Conservation (phyloP, 2,113 vertebrate species). For the Stegastes partitus region DNA sequence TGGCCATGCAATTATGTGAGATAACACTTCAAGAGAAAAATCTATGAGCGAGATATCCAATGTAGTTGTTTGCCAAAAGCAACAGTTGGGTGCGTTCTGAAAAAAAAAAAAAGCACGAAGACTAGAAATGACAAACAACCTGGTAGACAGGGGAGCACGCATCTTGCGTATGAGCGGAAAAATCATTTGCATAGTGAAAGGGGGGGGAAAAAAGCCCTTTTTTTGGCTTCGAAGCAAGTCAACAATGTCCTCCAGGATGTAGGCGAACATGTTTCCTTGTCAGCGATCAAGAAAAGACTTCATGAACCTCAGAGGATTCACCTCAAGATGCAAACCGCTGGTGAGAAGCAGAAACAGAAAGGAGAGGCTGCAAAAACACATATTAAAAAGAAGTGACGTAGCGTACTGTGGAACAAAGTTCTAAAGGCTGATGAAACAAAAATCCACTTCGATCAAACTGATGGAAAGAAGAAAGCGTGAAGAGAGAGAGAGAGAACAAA, state of each 20-base stretch:
- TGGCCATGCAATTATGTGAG: too few relatives aligned
- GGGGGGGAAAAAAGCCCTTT: not conserved
- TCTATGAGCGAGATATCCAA: conserved; percentile 7
- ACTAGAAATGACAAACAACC: not conserved
- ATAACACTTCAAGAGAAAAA: not conserved
- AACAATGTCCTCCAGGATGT: conserved; percentile 20
- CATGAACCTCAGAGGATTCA: conserved; percentile 19
- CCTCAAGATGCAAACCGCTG: conserved; percentile 18
- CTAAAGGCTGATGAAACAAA: not conserved
- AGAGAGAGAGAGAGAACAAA: too few relatives aligned
- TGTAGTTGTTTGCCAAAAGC: not conserved
- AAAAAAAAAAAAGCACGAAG: not conserved
- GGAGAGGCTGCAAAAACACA: not conserved
- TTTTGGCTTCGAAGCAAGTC: conserved; percentile 16
- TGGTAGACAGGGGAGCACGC: not conserved
- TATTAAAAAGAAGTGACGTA: not conserved
- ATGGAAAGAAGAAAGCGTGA: not conserved
- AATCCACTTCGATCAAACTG: not conserved
- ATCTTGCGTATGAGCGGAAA: conserved; percentile 3
- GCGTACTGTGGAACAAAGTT: not conserved
- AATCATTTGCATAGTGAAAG: not conserved
- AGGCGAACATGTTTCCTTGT: conserved; percentile 2
- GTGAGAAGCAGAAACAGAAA: not conserved
- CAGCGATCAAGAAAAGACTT: conserved; percentile 10
- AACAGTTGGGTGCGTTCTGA: not conserved